phyloP scores from a whole-genome alignment of 1,140 invertebrate genomes.

The Diprion similis region DNA sequence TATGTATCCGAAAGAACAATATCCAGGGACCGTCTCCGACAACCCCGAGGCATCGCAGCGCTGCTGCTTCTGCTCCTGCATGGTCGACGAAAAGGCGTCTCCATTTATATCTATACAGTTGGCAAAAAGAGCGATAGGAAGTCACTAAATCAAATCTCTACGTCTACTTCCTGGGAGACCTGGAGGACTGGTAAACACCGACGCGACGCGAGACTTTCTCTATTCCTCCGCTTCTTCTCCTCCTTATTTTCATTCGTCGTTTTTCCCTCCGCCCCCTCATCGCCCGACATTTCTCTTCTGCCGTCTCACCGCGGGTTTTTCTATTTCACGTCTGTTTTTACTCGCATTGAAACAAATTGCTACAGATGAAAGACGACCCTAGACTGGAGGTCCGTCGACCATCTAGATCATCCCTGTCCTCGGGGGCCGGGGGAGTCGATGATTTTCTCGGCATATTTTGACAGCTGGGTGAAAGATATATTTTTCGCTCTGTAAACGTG shows the following conservation, averaged over 20 bases:
- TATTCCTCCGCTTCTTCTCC: conserved; percentile 9
- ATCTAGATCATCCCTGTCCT: conserved; percentile 13
- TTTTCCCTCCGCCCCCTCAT: background rate
- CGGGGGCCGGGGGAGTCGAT: background rate
- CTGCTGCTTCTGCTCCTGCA: too few species aligned
- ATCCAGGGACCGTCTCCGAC: background rate
- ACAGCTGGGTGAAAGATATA: conserved; percentile 30
- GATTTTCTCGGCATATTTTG: background rate
- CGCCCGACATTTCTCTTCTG: background rate
- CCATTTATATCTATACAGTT: background rate
- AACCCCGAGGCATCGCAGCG: background rate
- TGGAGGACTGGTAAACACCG: conserved; percentile 11
- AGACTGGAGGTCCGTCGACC: conserved; percentile 19
- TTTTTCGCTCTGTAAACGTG: conserved; percentile 37
- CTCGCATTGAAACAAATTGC: background rate
- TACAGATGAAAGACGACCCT: conserved; percentile 15
- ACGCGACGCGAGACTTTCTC: conserved; percentile 9
- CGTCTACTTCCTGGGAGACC: background rate
- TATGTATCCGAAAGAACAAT: background rate
- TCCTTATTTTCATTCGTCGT: conserved; percentile 11
- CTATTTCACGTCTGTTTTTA: conserved; percentile 5
- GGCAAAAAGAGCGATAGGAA: background rate
- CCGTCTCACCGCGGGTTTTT: background rate
- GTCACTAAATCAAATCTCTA: conserved; percentile 3
- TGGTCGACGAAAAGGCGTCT: background rate